These are phyloP conservation scores for Knipowitschia caucasica DNA, from an alignment of 2,797 vertebrate genomes.

Conservation along the genomic window DNA sequence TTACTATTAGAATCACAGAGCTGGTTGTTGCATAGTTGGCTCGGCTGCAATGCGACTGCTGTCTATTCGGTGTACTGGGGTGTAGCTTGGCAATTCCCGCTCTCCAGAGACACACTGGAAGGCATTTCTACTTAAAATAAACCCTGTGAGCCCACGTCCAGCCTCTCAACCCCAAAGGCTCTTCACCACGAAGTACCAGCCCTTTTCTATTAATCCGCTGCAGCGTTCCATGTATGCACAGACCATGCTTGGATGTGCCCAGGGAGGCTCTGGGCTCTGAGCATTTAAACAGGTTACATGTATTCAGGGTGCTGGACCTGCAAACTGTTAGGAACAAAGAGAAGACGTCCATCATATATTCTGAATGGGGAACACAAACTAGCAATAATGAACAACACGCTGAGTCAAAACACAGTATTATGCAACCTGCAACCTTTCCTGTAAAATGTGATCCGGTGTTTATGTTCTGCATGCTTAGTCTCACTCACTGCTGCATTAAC, in stretches of 20 bases:
- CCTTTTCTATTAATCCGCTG: constrained; percentile 73
- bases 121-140: constrained; percentile 78
- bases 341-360: constrained; percentile 28
- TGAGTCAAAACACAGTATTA: constrained; percentile 37
- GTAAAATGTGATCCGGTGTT: constrained; percentile 22
- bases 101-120: constrained; percentile 73
- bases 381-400: constrained; percentile 30
- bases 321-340: constrained; percentile 48
- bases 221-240: constrained; percentile 67
- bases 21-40: constrained; percentile 63
- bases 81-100: constrained; percentile 63
- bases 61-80: constrained; percentile 61
- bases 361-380: constrained; percentile 23
- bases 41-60: constrained; percentile 68
- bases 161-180: constrained; percentile 59
- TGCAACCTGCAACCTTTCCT: constrained; percentile 45
- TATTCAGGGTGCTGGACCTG: no score
- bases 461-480: neutral
- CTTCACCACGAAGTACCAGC: constrained; percentile 56
- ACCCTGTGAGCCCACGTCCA: constrained; percentile 69
- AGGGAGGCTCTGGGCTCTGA: constrained; percentile 58
- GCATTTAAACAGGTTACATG: constrained; percentile 54
- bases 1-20: constrained; percentile 59
- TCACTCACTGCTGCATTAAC: neutral
- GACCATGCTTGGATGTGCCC: constrained; percentile 69